These are phyloP conservation scores for Hirtodrosophila trivittata DNA, from an alignment of 2,888 invertebrate genomes.

Conservation along the genomic window DNA sequence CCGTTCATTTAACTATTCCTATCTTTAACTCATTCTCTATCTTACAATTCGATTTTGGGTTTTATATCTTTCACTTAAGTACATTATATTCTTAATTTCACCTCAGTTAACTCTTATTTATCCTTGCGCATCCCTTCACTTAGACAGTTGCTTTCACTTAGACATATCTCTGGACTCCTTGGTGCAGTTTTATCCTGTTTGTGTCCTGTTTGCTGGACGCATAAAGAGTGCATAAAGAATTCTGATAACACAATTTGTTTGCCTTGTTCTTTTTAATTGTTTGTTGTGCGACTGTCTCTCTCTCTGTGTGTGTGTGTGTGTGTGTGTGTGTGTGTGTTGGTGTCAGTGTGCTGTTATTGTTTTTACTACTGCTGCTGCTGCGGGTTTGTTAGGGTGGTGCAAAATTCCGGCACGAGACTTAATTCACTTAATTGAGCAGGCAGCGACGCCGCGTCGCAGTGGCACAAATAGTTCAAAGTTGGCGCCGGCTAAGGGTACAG, in stretches of 20 bases:
- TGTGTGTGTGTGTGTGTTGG: constrained; percentile 8
- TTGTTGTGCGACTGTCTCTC: constrained; percentile 37
- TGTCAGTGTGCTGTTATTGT: constrained; percentile 42
- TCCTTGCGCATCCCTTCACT: too few species aligned
- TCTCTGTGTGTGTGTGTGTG: constrained; percentile 19
- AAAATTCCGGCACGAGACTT: constrained; percentile 80
- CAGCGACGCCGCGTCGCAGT: constrained; percentile 41
- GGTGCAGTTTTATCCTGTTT: too few species aligned
- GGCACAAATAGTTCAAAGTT: constrained; percentile 70
- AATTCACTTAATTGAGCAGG: constrained; percentile 79
- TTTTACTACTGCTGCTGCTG: constrained; percentile 27
- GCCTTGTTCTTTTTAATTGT: constrained; percentile 63
- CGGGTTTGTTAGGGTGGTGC: constrained; percentile 63
- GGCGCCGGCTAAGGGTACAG: constrained; percentile 58
- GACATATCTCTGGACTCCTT: too few species aligned
- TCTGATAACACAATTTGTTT: constrained; percentile 9
- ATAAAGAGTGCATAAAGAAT: not conserved
- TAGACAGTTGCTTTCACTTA: too few species aligned
- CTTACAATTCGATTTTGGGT: too few species aligned
- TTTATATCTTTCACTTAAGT: too few species aligned
- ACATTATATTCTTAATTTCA: too few species aligned
- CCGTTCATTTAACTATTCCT: too few species aligned
- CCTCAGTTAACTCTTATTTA: too few species aligned
- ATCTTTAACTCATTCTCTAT: too few species aligned
- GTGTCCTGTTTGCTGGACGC: too few species aligned